These are phyloP conservation scores for Spodoptera picta DNA, from an alignment of 2,888 invertebrate species.

Conservation along the genomic window DNA sequence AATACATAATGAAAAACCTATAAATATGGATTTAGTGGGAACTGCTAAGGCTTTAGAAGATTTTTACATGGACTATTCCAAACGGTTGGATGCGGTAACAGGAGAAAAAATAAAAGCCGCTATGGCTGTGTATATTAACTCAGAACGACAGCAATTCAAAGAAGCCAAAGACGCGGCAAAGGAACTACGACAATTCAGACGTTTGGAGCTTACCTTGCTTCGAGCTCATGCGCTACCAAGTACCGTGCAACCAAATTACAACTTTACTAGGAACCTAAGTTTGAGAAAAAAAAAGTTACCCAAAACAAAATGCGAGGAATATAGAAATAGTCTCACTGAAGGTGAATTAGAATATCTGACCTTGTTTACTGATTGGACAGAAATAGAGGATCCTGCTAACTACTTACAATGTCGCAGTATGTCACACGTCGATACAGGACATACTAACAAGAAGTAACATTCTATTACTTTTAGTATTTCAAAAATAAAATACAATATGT, in stretches of 20 bases:
- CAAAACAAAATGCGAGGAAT: conserved; percentile 40
- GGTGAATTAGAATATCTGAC: conserved; percentile 77
- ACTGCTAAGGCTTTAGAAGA: conserved; percentile 90
- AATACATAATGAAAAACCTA: conserved; percentile 88
- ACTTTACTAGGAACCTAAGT: conserved; percentile 14
- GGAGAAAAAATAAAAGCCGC: conserved; percentile 85
- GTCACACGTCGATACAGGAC: conserved; percentile 19
- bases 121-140: conserved; percentile 84
- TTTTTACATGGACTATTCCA: conserved; percentile 84
- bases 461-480: neutral
- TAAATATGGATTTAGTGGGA: conserved; percentile 85
- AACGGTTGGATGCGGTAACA: conserved; percentile 88
- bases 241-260: conserved; percentile 24
- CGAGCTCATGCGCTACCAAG: conserved; percentile 73
- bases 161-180: conserved; percentile 88
- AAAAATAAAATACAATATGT: conserved; percentile 50
- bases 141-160: conserved; percentile 84
- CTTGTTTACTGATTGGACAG: conserved; percentile 81
- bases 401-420: conserved; percentile 65
- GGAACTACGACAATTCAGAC: conserved; percentile 86
- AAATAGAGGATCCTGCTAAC: conserved; percentile 72
- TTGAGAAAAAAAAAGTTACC: conserved; percentile 33
- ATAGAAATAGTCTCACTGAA: conserved; percentile 63
- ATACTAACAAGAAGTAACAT: conserved; percentile 1
- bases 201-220: conserved; percentile 80